Evolutionary conservation across 2,113 vertebrate genomes (phyloP), one percentile per base, ranked within the genome.

Genomic region (Ceyx cyanopectus): DNA sequence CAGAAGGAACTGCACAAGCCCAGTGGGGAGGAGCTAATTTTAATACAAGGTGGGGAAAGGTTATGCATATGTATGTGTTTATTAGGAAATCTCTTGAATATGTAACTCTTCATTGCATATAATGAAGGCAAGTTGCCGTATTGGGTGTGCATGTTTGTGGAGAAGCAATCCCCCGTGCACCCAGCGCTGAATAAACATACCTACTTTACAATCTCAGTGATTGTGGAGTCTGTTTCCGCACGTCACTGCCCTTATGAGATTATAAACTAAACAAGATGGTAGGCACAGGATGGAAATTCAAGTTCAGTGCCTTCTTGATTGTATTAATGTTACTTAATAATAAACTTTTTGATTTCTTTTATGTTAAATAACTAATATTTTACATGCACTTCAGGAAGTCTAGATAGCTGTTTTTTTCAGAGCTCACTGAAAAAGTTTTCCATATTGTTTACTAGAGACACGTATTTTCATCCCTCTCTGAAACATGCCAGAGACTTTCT

Each of bases 211-310:
- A 32, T 32, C 32, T 32, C 32, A 32, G 32, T 32, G 32, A 32
- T 32, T 32, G 32, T 32, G 32, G 32, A 32, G 32, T 32, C 32
- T 32, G 32, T 32, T 32, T 32, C 32, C 32, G 6, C 32, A 32
- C 32, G 32, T 32, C 32, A 32, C 72, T 89, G 82, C 93, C 82
- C 73, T 83, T 82, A 34, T 0, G 26, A 80, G 76, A 88, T 93
- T 93, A 75, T 87, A 74, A 66, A 8, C 76, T 87, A 74, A 95
- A 93, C 68, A 86, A 57, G 83, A 67, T 85, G 56, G 40, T 70
- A 95, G 90, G 65, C 57, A 43, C 46, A 72, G 53, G 40, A 40
- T 61, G 48, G 68, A 67, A 86, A 85, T 58, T 61, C 1, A 24
- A 51, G 50, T 46, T 85, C 46, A 30, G 30, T 62, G 41, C 17